Base-by-base conservation (phyloP, 2,888 invertebrate species). In the Apocheima hispidaria region DNA sequence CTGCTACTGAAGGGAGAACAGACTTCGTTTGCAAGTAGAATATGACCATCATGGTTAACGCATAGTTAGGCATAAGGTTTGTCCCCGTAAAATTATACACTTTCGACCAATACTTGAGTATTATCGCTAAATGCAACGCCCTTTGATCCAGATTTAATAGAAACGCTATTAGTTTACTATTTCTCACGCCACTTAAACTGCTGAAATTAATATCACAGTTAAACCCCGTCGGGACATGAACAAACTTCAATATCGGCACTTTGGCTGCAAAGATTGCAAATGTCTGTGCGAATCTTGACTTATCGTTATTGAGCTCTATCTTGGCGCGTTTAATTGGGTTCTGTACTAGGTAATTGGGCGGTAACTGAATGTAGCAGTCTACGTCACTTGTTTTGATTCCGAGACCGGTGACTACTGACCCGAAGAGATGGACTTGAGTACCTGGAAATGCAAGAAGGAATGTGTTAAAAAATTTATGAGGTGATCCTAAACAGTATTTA, bases 31-130 rank as follows among this genome's bases (percentile, higher is more conserved):
- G 96, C 20, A 97, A 84, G 78, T 94, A 96, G 80, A 96, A 96
- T 69, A 97, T 92, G 4, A 95, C 91, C 73, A 97, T 78, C 75
- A 96, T 86, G 1, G 93, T 92, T 3, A 97, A 75, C 6, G 95
- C 93, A 77, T 96, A 97, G 79, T 95, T 96, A 0, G 95, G 93
- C 70, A 96, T 87, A 57, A 89, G 87, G 62, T 92, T 93, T 36
- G 83, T 90, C 35, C 94, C 94, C 0, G 94, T 90, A 1, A 96
- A 79, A 9, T 92, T 87, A 57, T 94, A 93, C 4, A 93, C 86
- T 78, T 94, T 96, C 0, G 94, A 95, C 96, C 97, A 97, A 74
- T 95, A 95, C 78, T 97, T 96, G 0, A 97, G 79, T n/a, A 96
- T 81, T 41, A 96, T 77, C 74, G 96, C 93, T 0, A 96, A 75